phyloP scores from a whole-genome alignment of 2,888 invertebrate species.

The Agrochola circellaris region DNA sequence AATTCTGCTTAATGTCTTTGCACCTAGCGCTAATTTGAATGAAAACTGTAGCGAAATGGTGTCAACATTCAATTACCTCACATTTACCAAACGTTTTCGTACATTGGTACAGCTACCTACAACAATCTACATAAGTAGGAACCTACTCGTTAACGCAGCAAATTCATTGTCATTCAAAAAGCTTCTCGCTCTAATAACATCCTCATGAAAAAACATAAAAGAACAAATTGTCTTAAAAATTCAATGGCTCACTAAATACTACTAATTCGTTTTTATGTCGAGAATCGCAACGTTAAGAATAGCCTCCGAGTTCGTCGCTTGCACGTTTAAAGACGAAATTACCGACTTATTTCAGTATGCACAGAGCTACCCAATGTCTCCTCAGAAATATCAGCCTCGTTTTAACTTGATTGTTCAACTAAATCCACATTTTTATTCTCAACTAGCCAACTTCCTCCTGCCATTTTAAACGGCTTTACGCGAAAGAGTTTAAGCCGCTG shows the following conservation, averaged over 20 bases:
- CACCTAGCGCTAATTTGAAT: background rate
- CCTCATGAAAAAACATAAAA: background rate
- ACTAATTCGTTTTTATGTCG: conserved; percentile 9
- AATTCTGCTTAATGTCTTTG: background rate
- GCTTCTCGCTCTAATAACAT: conserved; percentile 5
- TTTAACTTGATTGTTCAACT: conserved; percentile 43
- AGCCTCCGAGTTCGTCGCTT: conserved; percentile 48
- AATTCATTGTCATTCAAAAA: conserved; percentile 18
- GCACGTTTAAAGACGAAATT: conserved; percentile 56
- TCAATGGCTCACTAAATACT: conserved; percentile 16
- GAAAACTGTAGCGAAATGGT: background rate
- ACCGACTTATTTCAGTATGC: conserved; percentile 63
- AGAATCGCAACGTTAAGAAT: conserved; percentile 41
- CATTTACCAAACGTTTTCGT: background rate
- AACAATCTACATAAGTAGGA: conserved; percentile 12
- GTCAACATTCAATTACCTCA: background rate
- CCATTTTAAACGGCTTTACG: conserved; percentile 21
- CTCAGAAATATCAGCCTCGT: conserved; percentile 43
- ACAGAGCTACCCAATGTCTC: conserved; percentile 41
- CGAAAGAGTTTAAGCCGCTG: conserved; percentile 25
- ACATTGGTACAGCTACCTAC: background rate
- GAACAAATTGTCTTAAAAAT: conserved; percentile 8
- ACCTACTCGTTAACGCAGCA: conserved; percentile 4
- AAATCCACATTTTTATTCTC: conserved; percentile 40
- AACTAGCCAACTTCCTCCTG: conserved; percentile 24